Evolutionary conservation across 2,113 vertebrate species (phyloP), one percentile per base, ranked within the genome.

Genomic region (Myotis lucifugus): DNA sequence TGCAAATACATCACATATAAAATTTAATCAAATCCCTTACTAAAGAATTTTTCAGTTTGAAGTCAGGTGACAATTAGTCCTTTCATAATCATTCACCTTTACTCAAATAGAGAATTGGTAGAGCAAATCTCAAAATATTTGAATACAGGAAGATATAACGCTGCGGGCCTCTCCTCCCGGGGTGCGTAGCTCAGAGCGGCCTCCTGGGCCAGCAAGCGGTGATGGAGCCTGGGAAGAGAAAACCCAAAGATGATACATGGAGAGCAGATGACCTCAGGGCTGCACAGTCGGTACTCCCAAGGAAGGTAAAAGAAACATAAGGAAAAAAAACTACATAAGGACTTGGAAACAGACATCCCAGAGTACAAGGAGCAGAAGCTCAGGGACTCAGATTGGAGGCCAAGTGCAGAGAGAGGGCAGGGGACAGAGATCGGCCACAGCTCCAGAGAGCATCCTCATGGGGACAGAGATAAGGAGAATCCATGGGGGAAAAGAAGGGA

Each of bases 301-400:
- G 95, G 97, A 98, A 77, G 98, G 46, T 46, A 98, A 4, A 98
- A 87, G 93, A 98, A 97, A 42, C 96, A 96, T 74, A 97, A 92
- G 88, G 98, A 98, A 87, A 98, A 96, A 97, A 98, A 97, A 85
- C 73, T 37, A 29, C 91, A 8, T 19, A 97, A 93, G 93, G 98
- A 98, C 4, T 90, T 52, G 95, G 95, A 93, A 40, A 4, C 82
- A n/a, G 98, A 96, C 19, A 0, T 10, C 34, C 96, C 79, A 11
- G 93, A 94, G 14, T 15, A 59, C 76, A 95, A 73, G 17, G 91
- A 89, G 8, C 94, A 59, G 15, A 95, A 73, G 69, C 64, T 67
- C 37, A 94, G 82, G 73, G 85, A 98, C 59, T 96, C 97, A 89
- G 88, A 32, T 21, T 97, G 96, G 97, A 95, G 32, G 91, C 97